Base-by-base conservation (phyloP, 2,797 vertebrate genomes). In the Adelosebastes latens region DNA sequence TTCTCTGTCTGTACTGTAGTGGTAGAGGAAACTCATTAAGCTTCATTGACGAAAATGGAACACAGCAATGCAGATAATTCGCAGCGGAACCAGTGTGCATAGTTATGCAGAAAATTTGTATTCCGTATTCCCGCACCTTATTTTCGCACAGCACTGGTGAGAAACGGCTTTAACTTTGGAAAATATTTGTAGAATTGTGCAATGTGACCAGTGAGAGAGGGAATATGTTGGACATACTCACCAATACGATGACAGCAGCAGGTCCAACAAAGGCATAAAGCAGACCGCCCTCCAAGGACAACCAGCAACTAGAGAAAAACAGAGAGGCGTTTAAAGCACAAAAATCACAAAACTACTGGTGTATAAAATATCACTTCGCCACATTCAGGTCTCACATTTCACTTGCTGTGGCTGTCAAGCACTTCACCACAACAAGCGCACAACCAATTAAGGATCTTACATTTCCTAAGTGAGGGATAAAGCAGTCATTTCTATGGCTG, bases 221-320 rank as follows among this genome's bases (percentile, higher is more conserved):
- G 56, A 61, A 64, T 1, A 39, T 22, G 22, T 5, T 18, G 31
- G 36, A 62, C 29, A 49, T 16, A 96, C 97, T 86, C 96, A 99
- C 98, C 97, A 99, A 94, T 25, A 99, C 98, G 22, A 99, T 99
- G 93, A 99, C 98, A 4, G 98, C 98, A 7, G 98, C 98, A 0
- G 98, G 98, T 64, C 98, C 98, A 53, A 99, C 98, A 14, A 99
- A 99, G 82, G 98, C 98, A 1, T 99, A 99, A 72, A 99, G 96
- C 78, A 99, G 93, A 18, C 98, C 98, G 0, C 98, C 98, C 91
- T 99, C 98, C 91, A 99, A 93, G 1, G 98, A 99, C 65, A 99
- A 95, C 98, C 98, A 99, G 94, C 98, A 99, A 90, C 98, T 99
- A 84, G 9, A 77, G 62, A 18, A 20, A 58, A 68, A 76, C n/a